Percentiles rank a stretch among this genome's conserved stretches.
These are phyloP conservation scores for Madoqua kirkii DNA, from an alignment of 2,113 vertebrate species.

Conservation along the genomic window DNA sequence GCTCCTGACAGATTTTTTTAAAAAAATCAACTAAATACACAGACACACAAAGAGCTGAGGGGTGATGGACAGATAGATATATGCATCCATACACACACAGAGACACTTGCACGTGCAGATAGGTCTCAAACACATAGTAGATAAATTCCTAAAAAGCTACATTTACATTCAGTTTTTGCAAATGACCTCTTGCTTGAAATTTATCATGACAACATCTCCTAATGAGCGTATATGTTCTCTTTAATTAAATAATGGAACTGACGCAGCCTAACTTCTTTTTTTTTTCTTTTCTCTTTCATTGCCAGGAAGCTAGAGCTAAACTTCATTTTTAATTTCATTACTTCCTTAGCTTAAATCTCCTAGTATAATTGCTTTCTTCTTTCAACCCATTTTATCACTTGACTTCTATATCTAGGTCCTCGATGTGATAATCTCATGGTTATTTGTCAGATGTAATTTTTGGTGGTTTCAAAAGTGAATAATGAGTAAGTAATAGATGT, in stretches of 20 bases:
- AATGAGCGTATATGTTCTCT: not conserved
- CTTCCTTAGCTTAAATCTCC: not conserved
- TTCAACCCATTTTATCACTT: constrained; percentile 8
- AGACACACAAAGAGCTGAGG: not conserved
- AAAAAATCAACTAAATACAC: not conserved
- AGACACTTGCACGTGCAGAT: not conserved
- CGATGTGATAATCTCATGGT: not conserved
- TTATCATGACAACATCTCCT: not conserved
- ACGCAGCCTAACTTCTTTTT: not conserved
- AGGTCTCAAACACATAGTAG: not conserved
- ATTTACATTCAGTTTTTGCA: not conserved
- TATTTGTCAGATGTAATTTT: not conserved
- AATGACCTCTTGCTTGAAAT: not conserved
- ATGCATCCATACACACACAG: not conserved
- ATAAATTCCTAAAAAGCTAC: not conserved
- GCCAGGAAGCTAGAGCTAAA: not conserved
- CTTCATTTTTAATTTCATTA: not conserved
- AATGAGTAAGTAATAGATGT: not conserved
- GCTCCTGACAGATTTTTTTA: not conserved
- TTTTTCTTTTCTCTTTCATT: not conserved
- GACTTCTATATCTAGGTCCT: not conserved
- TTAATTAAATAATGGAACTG: not conserved
- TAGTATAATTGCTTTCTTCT: not conserved
- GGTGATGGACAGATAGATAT: not conserved
- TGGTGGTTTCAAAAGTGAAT: not conserved